These are phyloP conservation scores for Mimumesa dahlbomi DNA, from an alignment of 2,888 invertebrate species.

Conservation along the genomic window DNA sequence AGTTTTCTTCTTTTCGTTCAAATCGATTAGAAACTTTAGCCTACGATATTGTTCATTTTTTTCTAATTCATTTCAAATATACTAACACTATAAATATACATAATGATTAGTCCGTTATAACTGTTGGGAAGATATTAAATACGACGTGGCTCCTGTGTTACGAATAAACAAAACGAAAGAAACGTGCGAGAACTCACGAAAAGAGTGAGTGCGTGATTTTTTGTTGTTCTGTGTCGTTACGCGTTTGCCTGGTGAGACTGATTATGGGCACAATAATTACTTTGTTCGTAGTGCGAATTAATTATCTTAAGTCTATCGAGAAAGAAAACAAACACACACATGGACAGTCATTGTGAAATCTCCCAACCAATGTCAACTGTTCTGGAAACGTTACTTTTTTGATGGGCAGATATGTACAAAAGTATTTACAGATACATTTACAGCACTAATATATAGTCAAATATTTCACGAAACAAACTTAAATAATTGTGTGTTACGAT, in stretches of 20 bases:
- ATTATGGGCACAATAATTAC: slow-evolving; percentile 34
- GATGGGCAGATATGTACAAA: slow-evolving; percentile 70
- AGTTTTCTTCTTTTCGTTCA: neutral
- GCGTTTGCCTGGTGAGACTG: slow-evolving; percentile 33
- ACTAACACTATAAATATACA: no score
- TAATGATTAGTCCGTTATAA: slow-evolving; percentile 58
- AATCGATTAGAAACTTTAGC: slow-evolving; percentile 3
- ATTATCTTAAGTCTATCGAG: slow-evolving; percentile 26
- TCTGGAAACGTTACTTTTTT: slow-evolving; percentile 59
- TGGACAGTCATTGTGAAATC: slow-evolving; percentile 58
- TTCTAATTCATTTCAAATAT: no score
- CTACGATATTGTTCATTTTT: no score
- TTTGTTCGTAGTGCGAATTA: slow-evolving; percentile 29
- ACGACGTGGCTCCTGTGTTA: slow-evolving; percentile 38
- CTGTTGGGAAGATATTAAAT: slow-evolving; percentile 47
- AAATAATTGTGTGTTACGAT: slow-evolving; percentile 60
- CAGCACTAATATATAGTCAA: slow-evolving; percentile 58
- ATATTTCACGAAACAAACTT: slow-evolving; percentile 59
- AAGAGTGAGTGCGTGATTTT: neutral
- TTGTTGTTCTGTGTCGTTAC: slow-evolving; percentile 17
- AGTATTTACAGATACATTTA: slow-evolving; percentile 74
- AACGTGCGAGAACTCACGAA: neutral
- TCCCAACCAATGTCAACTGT: slow-evolving; percentile 59
- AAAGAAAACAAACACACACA: no score
- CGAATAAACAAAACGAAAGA: slow-evolving; percentile 34